phyloP scores from a whole-genome alignment of 2,113 vertebrate genomes.

The Chionis minor region DNA sequence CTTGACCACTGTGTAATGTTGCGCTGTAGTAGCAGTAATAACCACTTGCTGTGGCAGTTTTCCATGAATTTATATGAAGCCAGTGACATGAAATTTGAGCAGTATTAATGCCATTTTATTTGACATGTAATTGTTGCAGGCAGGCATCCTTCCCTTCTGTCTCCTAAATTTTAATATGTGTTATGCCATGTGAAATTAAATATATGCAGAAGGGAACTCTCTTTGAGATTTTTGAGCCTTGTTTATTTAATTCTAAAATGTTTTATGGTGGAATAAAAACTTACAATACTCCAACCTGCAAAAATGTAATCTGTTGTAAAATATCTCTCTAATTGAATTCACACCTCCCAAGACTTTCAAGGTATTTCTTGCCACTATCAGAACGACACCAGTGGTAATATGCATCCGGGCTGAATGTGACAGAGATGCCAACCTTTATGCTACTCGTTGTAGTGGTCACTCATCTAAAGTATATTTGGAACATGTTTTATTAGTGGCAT shows the following conservation, averaged over 20 bases:
- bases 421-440: not conserved
- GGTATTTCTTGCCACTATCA: not conserved
- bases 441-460: not conserved
- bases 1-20: slow-evolving; percentile 10
- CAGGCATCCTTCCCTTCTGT: not conserved
- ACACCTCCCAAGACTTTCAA: not conserved
- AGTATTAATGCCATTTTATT: slow-evolving; percentile 11
- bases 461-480: not conserved
- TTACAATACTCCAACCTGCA: not conserved
- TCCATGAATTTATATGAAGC: not conserved
- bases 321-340: not conserved
- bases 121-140: not conserved
- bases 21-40: not conserved
- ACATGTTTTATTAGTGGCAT: not conserved
- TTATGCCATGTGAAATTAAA: slow-evolving; percentile 18
- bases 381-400: not conserved
- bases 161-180: slow-evolving; percentile 8
- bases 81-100: slow-evolving; percentile 1
- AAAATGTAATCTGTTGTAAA: not conserved
- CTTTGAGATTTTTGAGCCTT: not conserved
- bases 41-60: not conserved
- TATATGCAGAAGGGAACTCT: not conserved
- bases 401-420: not conserved
- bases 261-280: slow-evolving; percentile 41
- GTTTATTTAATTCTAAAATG: slow-evolving; percentile 26